Conservation (phyloP, 2,888 invertebrate species). For the Phytoseiulus persimilis region DNA sequence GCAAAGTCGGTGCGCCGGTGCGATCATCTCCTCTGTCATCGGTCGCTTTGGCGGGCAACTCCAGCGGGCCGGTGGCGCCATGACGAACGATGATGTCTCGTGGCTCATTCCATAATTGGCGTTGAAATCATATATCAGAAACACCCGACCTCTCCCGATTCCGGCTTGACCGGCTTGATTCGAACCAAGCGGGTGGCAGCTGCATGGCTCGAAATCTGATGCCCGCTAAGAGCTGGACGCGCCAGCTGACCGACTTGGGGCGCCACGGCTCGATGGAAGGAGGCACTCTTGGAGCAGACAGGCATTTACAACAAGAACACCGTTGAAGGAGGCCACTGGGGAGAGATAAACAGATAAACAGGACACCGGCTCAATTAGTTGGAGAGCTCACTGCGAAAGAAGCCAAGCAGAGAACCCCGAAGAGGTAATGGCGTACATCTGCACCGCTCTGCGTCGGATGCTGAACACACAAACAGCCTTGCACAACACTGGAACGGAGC, state of each 20-base stretch:
- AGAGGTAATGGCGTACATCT: conserved; percentile 5
- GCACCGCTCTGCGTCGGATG: background rate
- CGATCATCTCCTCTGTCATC: too few species aligned
- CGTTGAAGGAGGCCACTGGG: conserved; percentile 5
- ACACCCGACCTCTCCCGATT: too few species aligned
- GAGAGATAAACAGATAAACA: background rate
- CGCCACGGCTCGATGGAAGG: background rate
- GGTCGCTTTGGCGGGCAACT: too few species aligned
- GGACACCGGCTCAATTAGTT: conserved; percentile 5
- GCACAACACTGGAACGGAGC: background rate
- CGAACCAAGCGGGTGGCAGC: background rate
- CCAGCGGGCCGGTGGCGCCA: too few species aligned
- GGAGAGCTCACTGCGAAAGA: background rate
- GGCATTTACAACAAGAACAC: conserved; percentile 5
- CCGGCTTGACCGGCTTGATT: too few species aligned
- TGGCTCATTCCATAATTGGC: too few species aligned
- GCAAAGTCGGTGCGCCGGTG: too few species aligned
- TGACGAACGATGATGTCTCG: too few species aligned
- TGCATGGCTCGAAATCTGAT: background rate
- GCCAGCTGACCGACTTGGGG: background rate
- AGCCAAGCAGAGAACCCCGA: background rate
- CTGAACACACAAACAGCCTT: background rate
- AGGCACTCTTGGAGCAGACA: background rate
- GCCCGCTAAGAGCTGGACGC: background rate
- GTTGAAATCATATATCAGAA: too few species aligned